Evolutionary conservation across 2,888 invertebrate genomes (phyloP).

Genomic region (Philonicus albiceps): DNA sequence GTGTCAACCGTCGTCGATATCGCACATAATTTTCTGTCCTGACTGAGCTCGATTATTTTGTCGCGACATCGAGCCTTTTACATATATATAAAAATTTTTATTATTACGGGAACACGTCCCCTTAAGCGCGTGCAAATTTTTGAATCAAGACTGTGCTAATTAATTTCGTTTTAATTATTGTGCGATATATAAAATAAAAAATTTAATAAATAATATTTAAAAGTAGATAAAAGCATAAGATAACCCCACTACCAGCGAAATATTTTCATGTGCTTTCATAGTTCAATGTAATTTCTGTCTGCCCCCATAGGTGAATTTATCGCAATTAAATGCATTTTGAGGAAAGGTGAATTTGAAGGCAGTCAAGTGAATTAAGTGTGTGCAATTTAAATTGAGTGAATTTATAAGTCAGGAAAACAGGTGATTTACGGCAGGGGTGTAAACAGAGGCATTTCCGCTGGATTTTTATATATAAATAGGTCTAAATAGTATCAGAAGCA

Average conservation of each 20-base stretch:
- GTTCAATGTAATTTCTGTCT: background rate
- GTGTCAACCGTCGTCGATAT: slow-evolving; percentile 24
- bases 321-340: background rate
- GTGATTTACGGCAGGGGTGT: background rate
- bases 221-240: background rate
- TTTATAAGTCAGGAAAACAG: background rate
- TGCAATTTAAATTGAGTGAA: background rate
- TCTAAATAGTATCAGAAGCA: background rate
- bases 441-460: background rate
- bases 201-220: background rate
- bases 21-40: slow-evolving; percentile 9
- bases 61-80: background rate
- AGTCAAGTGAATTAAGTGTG: background rate
- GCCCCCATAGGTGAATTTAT: background rate
- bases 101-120: background rate
- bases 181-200: background rate
- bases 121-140: background rate
- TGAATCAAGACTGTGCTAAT: background rate
- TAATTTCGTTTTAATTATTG: background rate
- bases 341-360: background rate
- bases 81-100: background rate
- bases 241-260: background rate
- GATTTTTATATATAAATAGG: background rate
- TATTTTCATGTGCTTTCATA: background rate
- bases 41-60: background rate